A percentile compares a stretch with the other conserved stretches of the same genome.
Evolutionary conservation across 2,888 invertebrate genomes (phyloP).

Genomic region (Pimpla rufipes): DNA sequence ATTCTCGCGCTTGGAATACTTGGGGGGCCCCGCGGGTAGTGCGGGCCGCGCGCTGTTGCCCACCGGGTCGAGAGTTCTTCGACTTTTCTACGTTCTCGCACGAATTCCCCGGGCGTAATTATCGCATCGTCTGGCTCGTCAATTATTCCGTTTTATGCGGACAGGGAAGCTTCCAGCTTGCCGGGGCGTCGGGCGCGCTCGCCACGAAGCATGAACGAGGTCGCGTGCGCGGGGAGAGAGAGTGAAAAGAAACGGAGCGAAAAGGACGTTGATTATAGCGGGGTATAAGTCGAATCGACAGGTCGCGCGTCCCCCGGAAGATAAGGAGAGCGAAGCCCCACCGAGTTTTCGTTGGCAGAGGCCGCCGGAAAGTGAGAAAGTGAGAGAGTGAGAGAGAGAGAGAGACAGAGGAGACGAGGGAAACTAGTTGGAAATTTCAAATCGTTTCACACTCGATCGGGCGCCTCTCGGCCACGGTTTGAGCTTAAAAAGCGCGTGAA

Average conservation of each 20-base stretch:
- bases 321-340: constrained; percentile 15
- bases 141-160: constrained; percentile 49
- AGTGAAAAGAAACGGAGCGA: constrained; percentile 56
- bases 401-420: too few relatives aligned
- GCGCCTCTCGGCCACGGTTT: neutral
- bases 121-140: constrained; percentile 41
- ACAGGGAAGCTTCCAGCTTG: neutral
- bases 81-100: constrained; percentile 3
- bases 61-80: constrained; percentile 10
- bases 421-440: constrained; percentile 68
- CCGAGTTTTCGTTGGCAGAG: constrained; percentile 29
- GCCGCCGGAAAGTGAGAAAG: neutral
- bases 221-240: too few relatives aligned
- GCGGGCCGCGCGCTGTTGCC: neutral
- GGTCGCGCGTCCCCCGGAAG: constrained; percentile 36
- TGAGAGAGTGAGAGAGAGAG: too few relatives aligned
- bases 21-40: neutral
- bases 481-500: constrained; percentile 9
- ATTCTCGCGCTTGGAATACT: constrained; percentile 36
- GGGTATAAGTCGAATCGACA: constrained; percentile 35
- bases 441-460: constrained; percentile 71
- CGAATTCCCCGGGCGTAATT: constrained; percentile 40
- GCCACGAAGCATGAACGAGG: neutral
- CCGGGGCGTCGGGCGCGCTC: neutral
- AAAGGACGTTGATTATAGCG: constrained; percentile 53